Base-by-base conservation (phyloP, 2,797 vertebrate species). In the Fringilla coelebs region DNA sequence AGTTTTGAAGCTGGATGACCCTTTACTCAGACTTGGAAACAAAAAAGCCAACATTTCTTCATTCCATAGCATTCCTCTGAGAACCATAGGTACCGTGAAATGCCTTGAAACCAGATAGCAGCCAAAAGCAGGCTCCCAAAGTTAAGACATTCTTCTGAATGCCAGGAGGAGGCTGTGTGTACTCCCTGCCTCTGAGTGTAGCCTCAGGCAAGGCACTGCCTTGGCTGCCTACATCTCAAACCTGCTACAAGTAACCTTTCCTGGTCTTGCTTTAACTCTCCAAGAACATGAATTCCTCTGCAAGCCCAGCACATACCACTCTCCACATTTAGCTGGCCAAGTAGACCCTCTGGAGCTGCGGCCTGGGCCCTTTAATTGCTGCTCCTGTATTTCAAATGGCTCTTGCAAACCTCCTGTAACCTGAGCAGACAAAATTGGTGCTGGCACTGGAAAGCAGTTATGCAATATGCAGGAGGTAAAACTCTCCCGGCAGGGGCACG, bases 331-430 rank as follows among this genome's bases (percentile, higher is more conserved):
- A 62, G 57, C 34, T 0, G 1, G 52, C 7, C 40, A 54, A 49
- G 55, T 13, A 46, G 66, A 66, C 17, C 36, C 41, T 79, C 45
- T 65, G 67, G 43, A 52, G 16, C 34, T 70, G 52, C 0, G 0
- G 36, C 29, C 3, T 2, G 68, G 12, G 32, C 55, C 55, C 84
- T 88, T 90, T 84, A 84, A 86, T 60, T 57, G 67, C 65, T 36
- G 38, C 80, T 91, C 40, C 49, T 89, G 16, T 68, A 77, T 68
- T 77, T 65, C 70, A 51, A 28, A 57, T 20, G n/a, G 20, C 28
- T 94, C 63, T 51, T 55, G 80, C 57, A 90, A 68, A 57, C 40
- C 34, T 89, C 52, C 62, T 31, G 91, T 96, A 95, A 95, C 54
- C 43, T 55, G 92, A 96, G 94, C 46, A 66, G 66, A n/a, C 61